Base-by-base conservation (phyloP, 1,140 invertebrate genomes). In the Tigriopus japonicus region DNA sequence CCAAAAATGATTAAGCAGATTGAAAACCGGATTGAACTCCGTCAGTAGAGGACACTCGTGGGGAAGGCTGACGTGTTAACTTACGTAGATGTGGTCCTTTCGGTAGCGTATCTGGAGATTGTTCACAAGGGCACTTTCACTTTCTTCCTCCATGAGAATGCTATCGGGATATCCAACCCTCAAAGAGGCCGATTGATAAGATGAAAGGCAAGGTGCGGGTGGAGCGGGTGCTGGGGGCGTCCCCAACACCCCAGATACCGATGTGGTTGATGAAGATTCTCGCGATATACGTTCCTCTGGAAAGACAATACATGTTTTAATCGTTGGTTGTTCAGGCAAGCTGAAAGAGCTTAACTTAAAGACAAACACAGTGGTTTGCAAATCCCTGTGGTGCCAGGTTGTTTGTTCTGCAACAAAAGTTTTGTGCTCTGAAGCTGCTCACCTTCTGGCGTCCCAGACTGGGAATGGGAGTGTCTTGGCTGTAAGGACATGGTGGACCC, bases 51-150 rank as follows among this genome's bases (percentile, higher is more conserved):
- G 1, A 49, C 7, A 21, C 43, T 17, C 41, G 49, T 28, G 28
- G 3, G 28, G 28, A 35, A 35, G 28, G 28, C 3, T 35, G 28
- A 35, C 28, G 28, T 35, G 28, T 35, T 15, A 35, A 76, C 80
- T 78, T 69, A 84, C 82, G 72, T 86, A 86, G 66, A 86, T 86
- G 66, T 83, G 77, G 72, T 86, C 83, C 63, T 81, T 73, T 71
- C 84, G 83, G 70, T 84, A 86, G 63, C 84, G 75, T 67, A 80
- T 78, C 63, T 83, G 80, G 61, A 86, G 73, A 70, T 86, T 86
- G 68, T 79, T 76, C 64, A 85, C 77, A 70, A 86, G 83, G 55
- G 77, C 77, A 69, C 85, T 83, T 71, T 86, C 83, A 60, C 78
- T 80, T 65, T 85, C 12, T 41, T 19, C 14, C 14, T 56, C 21